Conservation (phyloP, 1,140 invertebrate genomes). For the Leptinotarsa undecemlineata region DNA sequence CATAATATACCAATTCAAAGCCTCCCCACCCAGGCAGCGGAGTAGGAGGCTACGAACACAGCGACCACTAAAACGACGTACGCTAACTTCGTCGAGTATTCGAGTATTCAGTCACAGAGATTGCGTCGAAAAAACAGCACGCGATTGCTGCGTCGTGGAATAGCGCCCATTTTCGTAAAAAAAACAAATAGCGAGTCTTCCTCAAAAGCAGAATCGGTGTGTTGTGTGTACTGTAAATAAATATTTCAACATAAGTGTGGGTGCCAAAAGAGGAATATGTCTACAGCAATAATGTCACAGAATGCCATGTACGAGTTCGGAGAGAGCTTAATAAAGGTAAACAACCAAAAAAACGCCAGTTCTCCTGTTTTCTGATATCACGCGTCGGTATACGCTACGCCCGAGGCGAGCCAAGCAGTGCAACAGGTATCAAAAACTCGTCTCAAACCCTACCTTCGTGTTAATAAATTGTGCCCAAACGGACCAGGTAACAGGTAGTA, state of each 20-base stretch:
- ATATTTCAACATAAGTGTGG: constrained; percentile 36
- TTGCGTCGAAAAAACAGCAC: constrained; percentile 33
- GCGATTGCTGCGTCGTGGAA: constrained; percentile 48
- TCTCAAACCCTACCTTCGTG: neutral
- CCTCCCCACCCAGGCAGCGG: constrained; percentile 1
- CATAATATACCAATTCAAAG: neutral
- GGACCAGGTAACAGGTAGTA: neutral
- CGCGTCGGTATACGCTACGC: neutral
- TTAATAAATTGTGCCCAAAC: neutral
- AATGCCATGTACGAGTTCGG: constrained; percentile 54
- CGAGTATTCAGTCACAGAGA: constrained; percentile 27
- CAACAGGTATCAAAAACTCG: neutral
- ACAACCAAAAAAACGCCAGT: neutral
- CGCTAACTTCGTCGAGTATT: constrained; percentile 1
- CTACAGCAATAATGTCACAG: constrained; percentile 53
- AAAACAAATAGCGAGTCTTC: constrained; percentile 50
- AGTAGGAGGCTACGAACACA: neutral
- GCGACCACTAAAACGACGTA: neutral
- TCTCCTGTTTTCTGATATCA: neutral
- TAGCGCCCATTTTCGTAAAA: constrained; percentile 46
- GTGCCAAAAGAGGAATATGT: constrained; percentile 50
- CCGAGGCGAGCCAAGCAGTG: neutral
- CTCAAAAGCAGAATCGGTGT: constrained; percentile 46
- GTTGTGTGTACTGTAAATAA: constrained; percentile 37
- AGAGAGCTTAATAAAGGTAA: constrained; percentile 53